Evolutionary conservation across 2,113 vertebrate genomes (phyloP).

Genomic region (Nesogale talazaci): DNA sequence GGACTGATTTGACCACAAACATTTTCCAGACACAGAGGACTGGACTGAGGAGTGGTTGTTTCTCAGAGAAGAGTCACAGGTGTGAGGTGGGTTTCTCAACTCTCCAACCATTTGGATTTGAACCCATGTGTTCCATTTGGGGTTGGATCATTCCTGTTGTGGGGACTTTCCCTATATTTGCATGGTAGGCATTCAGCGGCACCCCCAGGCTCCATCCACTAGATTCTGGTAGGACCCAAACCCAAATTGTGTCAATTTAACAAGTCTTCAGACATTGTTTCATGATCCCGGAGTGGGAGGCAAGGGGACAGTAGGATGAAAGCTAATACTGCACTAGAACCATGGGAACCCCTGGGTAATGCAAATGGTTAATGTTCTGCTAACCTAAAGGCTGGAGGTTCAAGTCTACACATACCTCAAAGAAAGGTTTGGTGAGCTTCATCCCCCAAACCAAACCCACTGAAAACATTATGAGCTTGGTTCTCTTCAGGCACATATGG

Average conservation of each 20-base stretch:
- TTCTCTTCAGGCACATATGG: too few relatives aligned
- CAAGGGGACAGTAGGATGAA: not conserved
- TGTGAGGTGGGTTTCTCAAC: too few relatives aligned
- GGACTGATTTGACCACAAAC: not conserved
- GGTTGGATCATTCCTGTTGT: too few relatives aligned
- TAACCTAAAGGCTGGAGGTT: not conserved
- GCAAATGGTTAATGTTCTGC: not conserved
- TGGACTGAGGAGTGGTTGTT: not conserved
- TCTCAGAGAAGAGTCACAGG: not conserved
- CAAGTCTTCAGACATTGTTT: not conserved
- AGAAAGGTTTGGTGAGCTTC: not conserved
- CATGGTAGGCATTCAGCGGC: not conserved
- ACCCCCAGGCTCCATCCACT: not conserved
- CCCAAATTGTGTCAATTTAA: not conserved
- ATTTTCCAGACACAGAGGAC: not conserved
- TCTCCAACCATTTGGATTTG: not conserved
- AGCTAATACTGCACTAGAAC: not conserved
- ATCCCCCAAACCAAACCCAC: not conserved
- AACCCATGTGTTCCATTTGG: too few relatives aligned
- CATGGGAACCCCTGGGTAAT: not conserved
- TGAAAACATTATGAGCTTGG: not conserved
- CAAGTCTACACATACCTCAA: not conserved
- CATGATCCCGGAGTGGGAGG: not conserved
- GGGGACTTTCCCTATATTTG: too few relatives aligned
- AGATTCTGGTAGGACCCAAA: not conserved